Evolutionary conservation across 2,113 vertebrate species (phyloP).

Genomic region (Anolis carolinensis): DNA sequence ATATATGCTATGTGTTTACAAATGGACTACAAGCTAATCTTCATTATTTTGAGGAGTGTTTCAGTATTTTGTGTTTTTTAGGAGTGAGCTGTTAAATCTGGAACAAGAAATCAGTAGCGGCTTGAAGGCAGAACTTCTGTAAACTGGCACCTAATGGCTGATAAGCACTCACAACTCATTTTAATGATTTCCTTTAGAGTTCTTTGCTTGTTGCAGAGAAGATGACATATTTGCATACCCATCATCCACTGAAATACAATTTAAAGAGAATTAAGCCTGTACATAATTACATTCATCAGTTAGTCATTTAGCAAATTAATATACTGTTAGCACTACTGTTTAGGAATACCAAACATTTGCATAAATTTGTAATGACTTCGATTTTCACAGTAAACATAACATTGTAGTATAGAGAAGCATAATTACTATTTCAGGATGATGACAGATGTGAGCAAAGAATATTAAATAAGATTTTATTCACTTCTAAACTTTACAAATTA

Average conservation of each 20-base stretch:
- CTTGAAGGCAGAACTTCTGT: not conserved
- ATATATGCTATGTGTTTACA: not conserved
- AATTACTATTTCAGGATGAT: not conserved
- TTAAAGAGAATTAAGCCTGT: slow-evolving; percentile 10
- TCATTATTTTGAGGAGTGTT: not conserved
- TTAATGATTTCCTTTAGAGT: slow-evolving; percentile 3
- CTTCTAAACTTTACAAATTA: not conserved
- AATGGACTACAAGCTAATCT: not conserved
- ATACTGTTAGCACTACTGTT: not conserved
- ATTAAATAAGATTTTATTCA: no score
- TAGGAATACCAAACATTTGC: not conserved
- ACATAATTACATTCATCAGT: not conserved
- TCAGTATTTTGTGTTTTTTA: not conserved
- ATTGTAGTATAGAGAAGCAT: not conserved
- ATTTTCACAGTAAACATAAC: not conserved
- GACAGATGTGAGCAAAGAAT: not conserved
- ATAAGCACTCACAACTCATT: not conserved
- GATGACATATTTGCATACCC: slow-evolving; percentile 5
- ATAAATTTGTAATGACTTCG: not conserved
- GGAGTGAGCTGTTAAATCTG: not conserved
- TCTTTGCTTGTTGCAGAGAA: not conserved
- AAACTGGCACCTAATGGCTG: not conserved
- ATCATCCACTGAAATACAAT: not conserved
- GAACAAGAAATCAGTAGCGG: not conserved
- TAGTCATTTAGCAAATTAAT: slow-evolving; percentile 2